Percentiles rank a stretch among this genome's conserved stretches.
Conservation (phyloP, 2,113 vertebrate species). For the Oxygymnocypris stewartii region DNA sequence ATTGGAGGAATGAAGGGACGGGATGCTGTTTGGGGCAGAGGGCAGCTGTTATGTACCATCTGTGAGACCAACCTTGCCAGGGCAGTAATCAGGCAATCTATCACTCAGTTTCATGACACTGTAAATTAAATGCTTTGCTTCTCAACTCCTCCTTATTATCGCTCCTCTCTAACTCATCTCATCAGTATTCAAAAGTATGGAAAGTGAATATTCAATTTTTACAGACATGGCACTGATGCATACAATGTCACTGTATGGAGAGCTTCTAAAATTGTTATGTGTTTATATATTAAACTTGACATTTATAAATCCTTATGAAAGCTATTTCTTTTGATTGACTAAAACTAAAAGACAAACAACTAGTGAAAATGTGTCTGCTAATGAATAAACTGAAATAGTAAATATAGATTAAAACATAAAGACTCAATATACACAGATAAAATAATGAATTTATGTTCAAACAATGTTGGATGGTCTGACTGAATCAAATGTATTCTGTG, state of each 20-base stretch:
- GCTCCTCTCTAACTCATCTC: background rate
- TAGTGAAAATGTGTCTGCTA: no score
- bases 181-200: background rate
- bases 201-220: background rate
- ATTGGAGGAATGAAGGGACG: constrained; percentile 22
- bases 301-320: background rate
- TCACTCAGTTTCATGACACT: constrained; percentile 80
- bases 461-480: background rate
- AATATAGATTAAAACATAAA: background rate
- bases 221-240: background rate
- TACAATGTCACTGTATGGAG: background rate
- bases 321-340: background rate
- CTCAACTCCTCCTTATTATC: background rate
- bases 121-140: constrained; percentile 77
- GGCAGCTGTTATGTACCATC: constrained; percentile 77
- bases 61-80: constrained; percentile 76
- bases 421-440: background rate
- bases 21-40: constrained; percentile 17
- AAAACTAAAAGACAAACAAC: background rate
- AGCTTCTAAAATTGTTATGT: background rate
- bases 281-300: background rate
- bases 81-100: constrained; percentile 86
- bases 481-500: background rate
- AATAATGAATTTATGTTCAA: background rate
- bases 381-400: background rate